phyloP scores from a whole-genome alignment of 1,140 invertebrate genomes.

The Branchinecta lindahli region DNA sequence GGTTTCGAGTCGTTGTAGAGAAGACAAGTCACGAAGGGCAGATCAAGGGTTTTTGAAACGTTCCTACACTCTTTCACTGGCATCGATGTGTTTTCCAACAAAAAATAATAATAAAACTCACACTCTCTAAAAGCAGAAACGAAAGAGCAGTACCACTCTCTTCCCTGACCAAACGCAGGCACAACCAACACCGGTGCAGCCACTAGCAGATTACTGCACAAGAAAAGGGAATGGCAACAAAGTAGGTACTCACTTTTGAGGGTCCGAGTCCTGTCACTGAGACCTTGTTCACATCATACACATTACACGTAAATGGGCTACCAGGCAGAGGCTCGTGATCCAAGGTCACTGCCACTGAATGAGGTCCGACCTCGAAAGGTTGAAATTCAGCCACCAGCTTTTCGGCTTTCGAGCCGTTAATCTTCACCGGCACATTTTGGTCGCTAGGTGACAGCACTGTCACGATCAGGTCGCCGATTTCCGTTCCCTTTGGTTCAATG shows the following conservation, averaged over 20 bases:
- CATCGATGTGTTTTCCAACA: too few relatives aligned
- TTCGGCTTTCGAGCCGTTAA: slow-evolving; percentile 37
- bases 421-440: slow-evolving; percentile 48
- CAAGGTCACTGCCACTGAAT: slow-evolving; percentile 60
- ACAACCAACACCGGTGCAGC: too few relatives aligned
- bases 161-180: too few relatives aligned
- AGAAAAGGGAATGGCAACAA: too few relatives aligned
- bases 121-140: too few relatives aligned
- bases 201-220: too few relatives aligned
- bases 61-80: too few relatives aligned
- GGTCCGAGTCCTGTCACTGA: slow-evolving; percentile 54
- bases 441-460: slow-evolving; percentile 62
- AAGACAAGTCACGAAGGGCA: too few relatives aligned
- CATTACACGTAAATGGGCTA: slow-evolving; percentile 83
- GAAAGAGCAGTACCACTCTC: too few relatives aligned
- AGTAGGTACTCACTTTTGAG: slow-evolving; percentile 31
- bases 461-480: slow-evolving; percentile 40
- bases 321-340: slow-evolving; percentile 68
- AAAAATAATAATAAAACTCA: too few relatives aligned
- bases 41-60: too few relatives aligned
- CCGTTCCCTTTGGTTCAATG: slow-evolving; percentile 40
- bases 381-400: slow-evolving; percentile 55
- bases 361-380: slow-evolving; percentile 67
- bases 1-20: too few relatives aligned
- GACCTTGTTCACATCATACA: slow-evolving; percentile 75